Conservation (phyloP, 2,888 invertebrate genomes). For the Eucera pruinosa region DNA sequence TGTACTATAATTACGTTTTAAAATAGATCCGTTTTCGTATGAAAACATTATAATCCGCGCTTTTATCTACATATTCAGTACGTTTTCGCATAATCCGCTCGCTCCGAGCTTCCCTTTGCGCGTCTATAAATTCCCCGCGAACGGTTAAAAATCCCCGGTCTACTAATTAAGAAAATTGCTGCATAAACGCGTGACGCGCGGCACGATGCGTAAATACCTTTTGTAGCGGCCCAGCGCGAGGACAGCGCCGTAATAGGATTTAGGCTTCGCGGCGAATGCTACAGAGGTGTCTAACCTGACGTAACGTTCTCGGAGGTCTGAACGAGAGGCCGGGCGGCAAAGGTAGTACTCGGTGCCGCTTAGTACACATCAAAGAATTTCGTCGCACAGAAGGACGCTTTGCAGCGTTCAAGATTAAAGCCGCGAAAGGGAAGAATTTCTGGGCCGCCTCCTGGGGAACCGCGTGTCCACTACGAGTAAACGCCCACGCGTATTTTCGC, state of each 20-base stretch:
- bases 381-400: conserved; percentile 12
- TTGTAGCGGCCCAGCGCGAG: too few relatives aligned
- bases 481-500: neutral
- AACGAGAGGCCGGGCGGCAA: neutral
- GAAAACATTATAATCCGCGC: too few relatives aligned
- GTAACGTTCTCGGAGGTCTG: neutral
- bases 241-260: too few relatives aligned
- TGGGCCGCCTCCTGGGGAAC: neutral
- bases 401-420: conserved; percentile 49
- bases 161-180: too few relatives aligned
- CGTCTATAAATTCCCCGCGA: conserved; percentile 5
- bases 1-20: too few relatives aligned
- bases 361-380: conserved; percentile 38
- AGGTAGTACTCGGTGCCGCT: neutral
- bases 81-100: too few relatives aligned
- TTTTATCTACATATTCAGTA: too few relatives aligned
- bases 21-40: too few relatives aligned
- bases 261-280: neutral
- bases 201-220: too few relatives aligned
- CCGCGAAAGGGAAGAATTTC: conserved; percentile 15
- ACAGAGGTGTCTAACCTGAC: neutral
- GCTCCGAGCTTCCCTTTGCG: neutral
- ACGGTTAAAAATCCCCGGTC: too few relatives aligned
- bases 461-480: neutral
- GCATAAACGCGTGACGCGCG: too few relatives aligned